These are phyloP conservation scores for Euphonia xanthogaster DNA, from an alignment of 2,797 vertebrate genomes.

Conservation along the genomic window DNA sequence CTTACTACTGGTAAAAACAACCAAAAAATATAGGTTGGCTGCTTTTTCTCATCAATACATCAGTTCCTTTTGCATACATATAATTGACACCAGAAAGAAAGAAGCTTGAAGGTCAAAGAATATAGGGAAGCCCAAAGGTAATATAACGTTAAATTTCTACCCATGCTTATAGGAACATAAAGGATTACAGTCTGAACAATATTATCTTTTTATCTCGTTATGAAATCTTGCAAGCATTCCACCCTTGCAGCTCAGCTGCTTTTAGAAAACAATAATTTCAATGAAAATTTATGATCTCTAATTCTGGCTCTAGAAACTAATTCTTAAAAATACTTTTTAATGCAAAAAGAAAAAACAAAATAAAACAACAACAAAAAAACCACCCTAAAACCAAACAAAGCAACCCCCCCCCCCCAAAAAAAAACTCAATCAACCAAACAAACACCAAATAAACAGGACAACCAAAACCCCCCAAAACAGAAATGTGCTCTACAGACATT, in stretches of 20 bases:
- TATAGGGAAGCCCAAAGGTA: not conserved
- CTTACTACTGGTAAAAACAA: not conserved
- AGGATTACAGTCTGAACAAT: not conserved
- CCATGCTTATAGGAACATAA: not conserved
- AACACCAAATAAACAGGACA: not conserved
- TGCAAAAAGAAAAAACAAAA: not conserved
- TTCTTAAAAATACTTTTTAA: not conserved
- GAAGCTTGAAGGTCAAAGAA: not conserved
- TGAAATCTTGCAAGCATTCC: not conserved
- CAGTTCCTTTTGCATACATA: not conserved
- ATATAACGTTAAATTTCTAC: not conserved
- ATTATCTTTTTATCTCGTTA: not conserved
- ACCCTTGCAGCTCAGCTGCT: not conserved
- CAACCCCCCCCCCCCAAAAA: not conserved
- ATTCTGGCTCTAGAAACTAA: not conserved
- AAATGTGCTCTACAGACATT: not conserved
- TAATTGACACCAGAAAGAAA: not conserved
- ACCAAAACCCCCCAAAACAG: not conserved
- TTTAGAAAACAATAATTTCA: conserved; percentile 4
- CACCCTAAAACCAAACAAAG: not conserved
- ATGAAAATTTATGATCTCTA: not conserved
- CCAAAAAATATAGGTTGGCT: not conserved
- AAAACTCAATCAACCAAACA: not conserved
- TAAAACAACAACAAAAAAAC: rapidly evolving
- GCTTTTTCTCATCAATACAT: not conserved